Percentiles rank a stretch among this genome's conserved stretches.
These are phyloP conservation scores for Megatriorchis doriae DNA, from an alignment of 2,113 vertebrate genomes.

Conservation along the genomic window DNA sequence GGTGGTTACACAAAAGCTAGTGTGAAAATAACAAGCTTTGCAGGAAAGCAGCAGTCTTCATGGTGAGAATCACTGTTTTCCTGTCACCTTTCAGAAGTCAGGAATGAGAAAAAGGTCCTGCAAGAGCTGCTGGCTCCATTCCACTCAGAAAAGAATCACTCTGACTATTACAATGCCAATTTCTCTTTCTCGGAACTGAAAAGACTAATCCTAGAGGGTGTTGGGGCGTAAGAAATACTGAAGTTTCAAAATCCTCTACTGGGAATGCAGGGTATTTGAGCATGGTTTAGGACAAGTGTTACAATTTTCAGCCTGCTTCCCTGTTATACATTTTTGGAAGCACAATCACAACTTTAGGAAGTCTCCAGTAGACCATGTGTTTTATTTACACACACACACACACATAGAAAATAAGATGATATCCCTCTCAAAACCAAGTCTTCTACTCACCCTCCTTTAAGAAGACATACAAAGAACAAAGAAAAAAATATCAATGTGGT, in stretches of 20 bases:
- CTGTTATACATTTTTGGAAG: not conserved
- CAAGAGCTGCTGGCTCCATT: not conserved
- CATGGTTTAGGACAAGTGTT: not conserved
- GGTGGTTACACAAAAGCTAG: not conserved
- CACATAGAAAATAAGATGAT: not conserved
- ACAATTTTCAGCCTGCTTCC: not conserved
- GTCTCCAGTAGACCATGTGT: not conserved
- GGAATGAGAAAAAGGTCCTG: not conserved
- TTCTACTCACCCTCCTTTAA: not conserved
- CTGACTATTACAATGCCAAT: not conserved
- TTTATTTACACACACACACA: not conserved
- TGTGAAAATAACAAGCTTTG: not conserved
- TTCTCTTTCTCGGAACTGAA: not conserved
- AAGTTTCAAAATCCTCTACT: not conserved
- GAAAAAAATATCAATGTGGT: not conserved
- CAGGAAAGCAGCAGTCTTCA: not conserved
- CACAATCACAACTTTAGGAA: not conserved
- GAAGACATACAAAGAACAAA: not conserved
- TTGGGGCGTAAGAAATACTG: not conserved
- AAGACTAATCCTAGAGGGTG: not conserved
- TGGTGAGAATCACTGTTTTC: not conserved
- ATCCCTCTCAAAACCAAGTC: not conserved
- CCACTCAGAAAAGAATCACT: not conserved
- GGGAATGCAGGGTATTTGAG: not conserved
- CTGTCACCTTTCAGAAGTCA: not conserved